These are phyloP conservation scores for Oryctes rhinoceros DNA, from an alignment of 1,140 invertebrate genomes.

Conservation along the genomic window DNA sequence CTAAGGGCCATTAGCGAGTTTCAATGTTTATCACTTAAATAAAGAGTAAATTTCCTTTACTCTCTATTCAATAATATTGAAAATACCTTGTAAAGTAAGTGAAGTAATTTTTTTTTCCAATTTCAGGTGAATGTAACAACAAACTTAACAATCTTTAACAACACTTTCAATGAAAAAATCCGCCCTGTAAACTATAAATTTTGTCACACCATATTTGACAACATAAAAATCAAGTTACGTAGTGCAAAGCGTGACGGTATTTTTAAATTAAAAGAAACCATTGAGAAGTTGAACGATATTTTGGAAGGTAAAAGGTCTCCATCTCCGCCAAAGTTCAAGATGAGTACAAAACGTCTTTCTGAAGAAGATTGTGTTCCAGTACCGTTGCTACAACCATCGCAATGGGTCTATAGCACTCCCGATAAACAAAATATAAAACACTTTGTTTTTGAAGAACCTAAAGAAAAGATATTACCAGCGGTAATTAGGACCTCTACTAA, in stretches of 20 bases:
- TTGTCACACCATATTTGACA: not conserved
- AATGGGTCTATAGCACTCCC: constrained; percentile 38
- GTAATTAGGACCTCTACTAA: constrained; percentile 19
- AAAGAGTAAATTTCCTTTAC: not conserved
- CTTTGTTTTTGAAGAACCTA: constrained; percentile 12
- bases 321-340: constrained; percentile 2
- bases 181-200: not conserved
- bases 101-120: not conserved
- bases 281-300: not conserved
- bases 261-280: not conserved
- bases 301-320: not conserved
- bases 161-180: not conserved
- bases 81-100: no score
- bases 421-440: constrained; percentile 35
- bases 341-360: constrained; percentile 16
- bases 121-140: not conserved
- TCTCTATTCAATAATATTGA: no score
- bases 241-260: constrained; percentile 9
- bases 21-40: not conserved
- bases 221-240: not conserved
- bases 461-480: not conserved
- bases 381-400: constrained; percentile 17
- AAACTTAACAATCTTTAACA: not conserved
- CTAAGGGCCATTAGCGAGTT: no score
- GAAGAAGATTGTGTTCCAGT: not conserved